Conservation (phyloP, 2,888 invertebrate genomes). For the Chromoteleia sp. region DNA sequence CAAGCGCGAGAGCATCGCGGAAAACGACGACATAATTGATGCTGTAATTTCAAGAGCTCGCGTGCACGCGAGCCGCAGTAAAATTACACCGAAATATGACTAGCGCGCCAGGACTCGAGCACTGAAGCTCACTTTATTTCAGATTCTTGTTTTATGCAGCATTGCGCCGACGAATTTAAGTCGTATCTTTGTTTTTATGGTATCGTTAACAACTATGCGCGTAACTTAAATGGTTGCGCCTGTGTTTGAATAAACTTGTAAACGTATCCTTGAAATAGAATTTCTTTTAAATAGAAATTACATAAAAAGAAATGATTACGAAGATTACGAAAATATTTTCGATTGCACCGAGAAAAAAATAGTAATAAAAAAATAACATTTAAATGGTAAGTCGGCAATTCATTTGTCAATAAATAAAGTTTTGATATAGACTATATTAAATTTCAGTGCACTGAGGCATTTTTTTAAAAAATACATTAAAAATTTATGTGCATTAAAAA, state of each 20-base stretch:
- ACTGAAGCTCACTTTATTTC: constrained; percentile 43
- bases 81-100: constrained; percentile 56
- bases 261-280: too few species aligned
- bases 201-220: constrained; percentile 16
- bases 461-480: too few species aligned
- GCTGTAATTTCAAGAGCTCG: constrained; percentile 61
- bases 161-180: constrained; percentile 21
- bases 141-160: constrained; percentile 46
- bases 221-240: not conserved
- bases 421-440: too few species aligned
- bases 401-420: too few species aligned
- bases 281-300: too few species aligned
- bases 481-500: too few species aligned
- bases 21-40: constrained; percentile 70
- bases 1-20: constrained; percentile 30
- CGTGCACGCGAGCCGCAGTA: constrained; percentile 35
- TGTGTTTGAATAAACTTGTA: not conserved
- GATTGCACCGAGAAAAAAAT: too few species aligned
- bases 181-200: constrained; percentile 19
- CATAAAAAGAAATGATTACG: too few species aligned
- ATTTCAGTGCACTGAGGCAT: too few species aligned
- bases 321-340: too few species aligned
- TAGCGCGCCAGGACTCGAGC: constrained; percentile 7
- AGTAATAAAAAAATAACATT: too few species aligned
- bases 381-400: too few species aligned